Percentiles rank a stretch among this genome's conserved stretches.
Evolutionary conservation across 2,888 invertebrate genomes (phyloP).

Genomic region (Oasisia sp.): DNA sequence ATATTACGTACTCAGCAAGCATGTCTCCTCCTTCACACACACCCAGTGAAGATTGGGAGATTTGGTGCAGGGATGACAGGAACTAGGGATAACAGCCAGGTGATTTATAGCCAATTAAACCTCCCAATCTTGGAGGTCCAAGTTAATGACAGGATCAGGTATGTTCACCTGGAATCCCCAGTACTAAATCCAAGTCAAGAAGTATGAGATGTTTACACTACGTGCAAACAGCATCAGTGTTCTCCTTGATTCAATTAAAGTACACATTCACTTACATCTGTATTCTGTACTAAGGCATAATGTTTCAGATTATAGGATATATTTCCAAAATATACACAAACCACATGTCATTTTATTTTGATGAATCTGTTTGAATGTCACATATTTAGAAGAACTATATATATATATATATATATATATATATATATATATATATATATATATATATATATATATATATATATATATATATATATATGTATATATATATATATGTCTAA

Average conservation of each 20-base stretch:
- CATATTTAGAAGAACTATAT: no score
- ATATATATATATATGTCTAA: no score
- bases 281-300: background rate
- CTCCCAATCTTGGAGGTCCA: background rate
- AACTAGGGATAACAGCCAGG: background rate
- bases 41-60: background rate
- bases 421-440: no score
- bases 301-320: background rate
- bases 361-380: no score
- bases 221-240: background rate
- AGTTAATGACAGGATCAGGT: background rate
- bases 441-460: no score
- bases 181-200: background rate
- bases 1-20: background rate
- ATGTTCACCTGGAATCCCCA: background rate
- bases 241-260: background rate
- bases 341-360: no score
- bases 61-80: background rate
- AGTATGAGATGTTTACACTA: background rate
- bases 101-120: constrained; percentile 9
- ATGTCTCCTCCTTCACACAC: background rate
- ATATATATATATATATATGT: no score
- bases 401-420: no score
- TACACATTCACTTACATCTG: background rate
- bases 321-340: background rate